Evolutionary conservation across 2,113 vertebrate species (phyloP), one percentile per base, ranked within the genome.

Genomic region (Galeopterus variegatus): DNA sequence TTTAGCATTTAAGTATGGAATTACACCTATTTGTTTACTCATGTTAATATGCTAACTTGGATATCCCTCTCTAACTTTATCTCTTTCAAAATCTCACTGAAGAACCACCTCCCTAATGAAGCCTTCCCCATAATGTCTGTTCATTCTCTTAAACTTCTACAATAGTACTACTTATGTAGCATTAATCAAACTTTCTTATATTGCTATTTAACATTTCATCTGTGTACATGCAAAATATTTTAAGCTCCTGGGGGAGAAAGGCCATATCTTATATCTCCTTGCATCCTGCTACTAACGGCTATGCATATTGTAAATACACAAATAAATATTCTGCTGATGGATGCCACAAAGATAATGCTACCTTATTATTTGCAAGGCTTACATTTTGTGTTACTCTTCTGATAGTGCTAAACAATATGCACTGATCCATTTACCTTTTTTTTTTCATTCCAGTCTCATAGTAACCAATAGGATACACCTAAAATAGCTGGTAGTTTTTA

Each of bases 261-360:
- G 21, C 3, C 28, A 73, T 56, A 64, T 81, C 70, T 88, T 54
- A 64, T 48, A 58, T 11, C 62, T 86, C 33, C 50, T 72, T 88
- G n/a, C 48, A 60, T 56, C 33, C 62, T 69, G 56, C 73, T 8
- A 83, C n/a, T 84, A 88, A 70, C 0, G 28, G 21, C 28, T 41
- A 56, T 79, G 36, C 21, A 56, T n/a, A 52, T 24, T 60, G 8
- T 33, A 93, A 95, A 93, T 13, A 72, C 5, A 69, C 19, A 86
- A 56, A 79, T 41, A 73, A 73, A 64, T 87, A 92, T 26, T 86
- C n/a, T 87, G 18, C 62, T 92, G 26, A 56, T 56, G n/a, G n/a
- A 81, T 75, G 14, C 23, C 83, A 96, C 62, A 79, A 93, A 96
- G 62, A 83, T 70, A 96, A 76, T 77, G 45, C 48, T 48, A 75